Conservation (phyloP, 2,888 invertebrate species). For the Belgica antarctica region DNA sequence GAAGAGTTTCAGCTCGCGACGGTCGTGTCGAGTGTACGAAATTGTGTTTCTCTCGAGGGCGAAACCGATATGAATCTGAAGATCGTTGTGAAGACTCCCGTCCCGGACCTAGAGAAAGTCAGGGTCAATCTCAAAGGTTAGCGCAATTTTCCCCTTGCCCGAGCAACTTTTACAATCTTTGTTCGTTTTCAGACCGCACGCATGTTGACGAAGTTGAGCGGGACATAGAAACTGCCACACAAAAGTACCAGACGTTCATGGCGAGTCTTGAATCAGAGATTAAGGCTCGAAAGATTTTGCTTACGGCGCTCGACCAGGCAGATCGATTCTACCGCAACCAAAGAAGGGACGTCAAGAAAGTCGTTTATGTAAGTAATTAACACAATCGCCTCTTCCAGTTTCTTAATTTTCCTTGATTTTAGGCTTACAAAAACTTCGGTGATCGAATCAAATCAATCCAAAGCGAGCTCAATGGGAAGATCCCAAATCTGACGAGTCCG, state of each 20-base stretch:
- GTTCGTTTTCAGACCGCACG: slow-evolving; percentile 65
- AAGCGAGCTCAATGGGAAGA: slow-evolving; percentile 78
- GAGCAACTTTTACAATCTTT: slow-evolving; percentile 5
- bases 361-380: slow-evolving; percentile 75
- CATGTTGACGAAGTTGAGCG: slow-evolving; percentile 84
- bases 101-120: slow-evolving; percentile 75
- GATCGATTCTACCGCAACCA: slow-evolving; percentile 87
- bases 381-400: background rate
- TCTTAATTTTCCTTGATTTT: slow-evolving; percentile 46
- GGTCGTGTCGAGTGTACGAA: slow-evolving; percentile 72
- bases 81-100: slow-evolving; percentile 55
- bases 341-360: slow-evolving; percentile 90
- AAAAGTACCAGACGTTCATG: slow-evolving; percentile 77
- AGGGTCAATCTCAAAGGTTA: slow-evolving; percentile 78
- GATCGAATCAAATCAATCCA: slow-evolving; percentile 81
- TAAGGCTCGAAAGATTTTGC: slow-evolving; percentile 72
- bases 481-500: slow-evolving; percentile 68
- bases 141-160: slow-evolving; percentile 40
- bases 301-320: slow-evolving; percentile 76
- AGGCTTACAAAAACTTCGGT: slow-evolving; percentile 95
- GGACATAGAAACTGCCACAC: slow-evolving; percentile 79
- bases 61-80: slow-evolving; percentile 70
- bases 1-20: slow-evolving; percentile 61
- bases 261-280: slow-evolving; percentile 79
- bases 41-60: slow-evolving; percentile 69